Evolutionary conservation across 2,113 vertebrate genomes (phyloP).

Genomic region (Syrmaticus mikado): DNA sequence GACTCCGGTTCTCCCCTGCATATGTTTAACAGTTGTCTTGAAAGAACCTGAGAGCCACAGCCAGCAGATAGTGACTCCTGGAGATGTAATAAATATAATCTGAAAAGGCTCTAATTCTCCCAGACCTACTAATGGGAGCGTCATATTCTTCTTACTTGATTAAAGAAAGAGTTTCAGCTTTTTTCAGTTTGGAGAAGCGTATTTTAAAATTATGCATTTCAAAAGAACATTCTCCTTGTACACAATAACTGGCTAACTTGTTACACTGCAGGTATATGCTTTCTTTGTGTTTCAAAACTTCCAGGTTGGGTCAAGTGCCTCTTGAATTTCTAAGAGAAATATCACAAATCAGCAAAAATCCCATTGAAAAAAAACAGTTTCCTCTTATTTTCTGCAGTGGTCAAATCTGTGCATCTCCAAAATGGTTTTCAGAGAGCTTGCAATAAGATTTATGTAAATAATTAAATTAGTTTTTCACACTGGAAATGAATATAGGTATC

Average conservation of each 20-base stretch:
- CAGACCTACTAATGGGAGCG: neutral
- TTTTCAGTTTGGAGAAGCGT: neutral
- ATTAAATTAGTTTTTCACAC: neutral
- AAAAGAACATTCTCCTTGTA: neutral
- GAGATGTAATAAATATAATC: neutral
- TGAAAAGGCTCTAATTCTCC: neutral
- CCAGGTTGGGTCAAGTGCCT: neutral
- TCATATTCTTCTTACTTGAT: neutral
- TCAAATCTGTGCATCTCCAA: neutral
- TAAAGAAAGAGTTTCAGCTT: accelerated
- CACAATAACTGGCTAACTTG: neutral
- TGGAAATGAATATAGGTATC: neutral
- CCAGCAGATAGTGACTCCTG: neutral
- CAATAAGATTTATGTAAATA: neutral
- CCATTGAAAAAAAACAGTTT: neutral
- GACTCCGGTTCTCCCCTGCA: neutral
- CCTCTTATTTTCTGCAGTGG: neutral
- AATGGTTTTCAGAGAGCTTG: neutral
- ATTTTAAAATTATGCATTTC: neutral
- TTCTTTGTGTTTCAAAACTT: neutral
- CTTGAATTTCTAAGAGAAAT: neutral
- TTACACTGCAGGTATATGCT: neutral
- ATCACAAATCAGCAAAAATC: neutral
- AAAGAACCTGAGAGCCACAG: neutral
- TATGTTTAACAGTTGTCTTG: neutral